phyloP scores from a whole-genome alignment of 2,797 vertebrate genomes.

The Aplochiton taeniatus region DNA sequence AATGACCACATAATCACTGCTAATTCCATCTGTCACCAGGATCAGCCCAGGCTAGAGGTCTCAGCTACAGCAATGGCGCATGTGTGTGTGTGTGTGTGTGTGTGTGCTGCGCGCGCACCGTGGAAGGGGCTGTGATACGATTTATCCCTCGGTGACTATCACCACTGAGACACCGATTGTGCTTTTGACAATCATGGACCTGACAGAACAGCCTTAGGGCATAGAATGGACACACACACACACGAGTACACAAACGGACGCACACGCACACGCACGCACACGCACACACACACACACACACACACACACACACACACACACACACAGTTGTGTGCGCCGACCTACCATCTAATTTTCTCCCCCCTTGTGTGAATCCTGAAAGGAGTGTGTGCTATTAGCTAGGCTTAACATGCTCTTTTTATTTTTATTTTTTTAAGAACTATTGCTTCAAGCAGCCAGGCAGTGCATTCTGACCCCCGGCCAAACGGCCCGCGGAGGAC shows the following conservation, averaged over 20 bases:
- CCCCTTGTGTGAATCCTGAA: slow-evolving; percentile 30
- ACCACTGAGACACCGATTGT: slow-evolving; percentile 39
- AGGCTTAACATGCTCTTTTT: slow-evolving; percentile 22
- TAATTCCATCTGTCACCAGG: slow-evolving; percentile 75
- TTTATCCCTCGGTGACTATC: slow-evolving; percentile 59
- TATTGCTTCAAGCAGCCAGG: not conserved
- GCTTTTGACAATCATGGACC: slow-evolving; percentile 46
- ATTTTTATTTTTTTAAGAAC: too few relatives aligned
- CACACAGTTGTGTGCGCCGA: slow-evolving; percentile 13
- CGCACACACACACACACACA: slow-evolving; percentile 12
- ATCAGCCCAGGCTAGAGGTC: slow-evolving; percentile 50
- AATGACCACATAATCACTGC: slow-evolving; percentile 73
- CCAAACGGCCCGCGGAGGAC: not conserved
- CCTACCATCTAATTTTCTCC: slow-evolving; percentile 29
- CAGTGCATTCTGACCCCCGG: not conserved
- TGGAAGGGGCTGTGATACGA: slow-evolving; percentile 27
- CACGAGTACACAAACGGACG: slow-evolving; percentile 15
- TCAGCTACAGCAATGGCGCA: not conserved
- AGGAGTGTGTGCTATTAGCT: slow-evolving; percentile 39
- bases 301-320: slow-evolving; percentile 19
- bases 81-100: not conserved
- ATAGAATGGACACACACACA: not conserved
- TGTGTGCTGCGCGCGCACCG: not conserved
- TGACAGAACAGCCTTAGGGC: slow-evolving; percentile 51
- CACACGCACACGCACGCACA: slow-evolving; percentile 10